Percentiles rank a stretch among this genome's conserved stretches.
These are phyloP conservation scores for Girardinus metallicus DNA, from an alignment of 2,797 vertebrate genomes.

Conservation along the genomic window DNA sequence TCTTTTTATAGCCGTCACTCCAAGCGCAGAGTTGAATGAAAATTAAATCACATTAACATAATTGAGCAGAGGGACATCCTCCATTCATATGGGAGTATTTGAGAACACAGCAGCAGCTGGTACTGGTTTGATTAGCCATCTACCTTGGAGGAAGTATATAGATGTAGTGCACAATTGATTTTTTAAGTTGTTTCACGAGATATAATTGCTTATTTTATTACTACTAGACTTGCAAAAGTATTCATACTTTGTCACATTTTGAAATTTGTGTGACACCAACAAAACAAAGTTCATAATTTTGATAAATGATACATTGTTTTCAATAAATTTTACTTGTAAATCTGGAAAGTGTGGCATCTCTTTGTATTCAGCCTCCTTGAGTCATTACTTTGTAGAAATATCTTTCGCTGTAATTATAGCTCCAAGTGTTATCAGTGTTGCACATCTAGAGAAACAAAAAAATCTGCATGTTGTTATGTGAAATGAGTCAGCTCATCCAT, in stretches of 20 bases:
- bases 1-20: conserved; percentile 1
- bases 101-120: background rate
- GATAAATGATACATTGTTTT: background rate
- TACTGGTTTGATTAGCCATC: background rate
- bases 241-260: background rate
- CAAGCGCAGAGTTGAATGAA: background rate
- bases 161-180: background rate
- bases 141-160: background rate
- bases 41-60: background rate
- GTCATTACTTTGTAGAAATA: background rate
- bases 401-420: background rate
- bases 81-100: background rate
- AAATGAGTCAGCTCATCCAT: background rate
- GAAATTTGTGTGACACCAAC: background rate
- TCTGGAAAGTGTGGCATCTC: background rate
- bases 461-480: background rate
- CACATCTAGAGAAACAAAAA: background rate
- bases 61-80: background rate
- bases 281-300: background rate
- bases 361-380: background rate
- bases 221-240: background rate
- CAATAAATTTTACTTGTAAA: background rate
- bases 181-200: background rate
- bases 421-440: background rate
- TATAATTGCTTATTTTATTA: background rate